Evolutionary conservation across 2,888 invertebrate species (phyloP), one percentile per base, ranked within the genome.

Genomic region (Chrysolina oricalcia): DNA sequence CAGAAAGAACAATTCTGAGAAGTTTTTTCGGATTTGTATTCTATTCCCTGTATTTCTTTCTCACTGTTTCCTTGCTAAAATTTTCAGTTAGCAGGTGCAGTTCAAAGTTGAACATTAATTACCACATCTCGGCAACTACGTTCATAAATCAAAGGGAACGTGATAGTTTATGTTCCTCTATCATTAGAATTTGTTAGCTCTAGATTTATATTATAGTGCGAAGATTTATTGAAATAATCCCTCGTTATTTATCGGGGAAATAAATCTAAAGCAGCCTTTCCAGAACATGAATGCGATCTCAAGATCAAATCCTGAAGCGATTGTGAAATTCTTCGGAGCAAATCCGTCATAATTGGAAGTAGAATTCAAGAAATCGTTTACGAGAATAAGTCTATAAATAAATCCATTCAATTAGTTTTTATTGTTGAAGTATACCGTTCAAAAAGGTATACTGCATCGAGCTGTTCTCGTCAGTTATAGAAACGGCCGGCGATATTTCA

Each of bases 401-500:
- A 40, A 68, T 53, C 71, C 62, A 56, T 53, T 74, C 76, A 50
- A 8, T 27, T 74, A 78, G 81, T 79, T 80, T 83, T 82, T 81
- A 82, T 80, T 81, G 78, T 78, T 81, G 75, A 80, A 78, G 72
- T 77, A 75, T 76, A 75, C 77, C 79, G 77, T 82, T 73, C 77
- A 68, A 82, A 17, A 82, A 83, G 82, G 83, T 83, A 81, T 83
- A 85, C 79, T 84, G 83, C 81, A 81, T 81, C 80, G 82, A 84
- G 83, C 82, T 80, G 80, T 81, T 81, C 81, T 82, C 78, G 69
- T 73, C 80, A 81, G 82, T 76, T 82, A 73, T 72, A 78, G 75
- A 78, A 82, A 82, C 80, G 81, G 67, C 74, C 74, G 46, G 74
- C 78, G 80, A 82, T 83, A 83, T 82, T 83, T 83, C 81, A 82